A percentile compares a stretch with the other conserved stretches of the same genome.
phyloP scores from a whole-genome alignment of 2,113 vertebrate species.

The Pelusios castaneus region DNA sequence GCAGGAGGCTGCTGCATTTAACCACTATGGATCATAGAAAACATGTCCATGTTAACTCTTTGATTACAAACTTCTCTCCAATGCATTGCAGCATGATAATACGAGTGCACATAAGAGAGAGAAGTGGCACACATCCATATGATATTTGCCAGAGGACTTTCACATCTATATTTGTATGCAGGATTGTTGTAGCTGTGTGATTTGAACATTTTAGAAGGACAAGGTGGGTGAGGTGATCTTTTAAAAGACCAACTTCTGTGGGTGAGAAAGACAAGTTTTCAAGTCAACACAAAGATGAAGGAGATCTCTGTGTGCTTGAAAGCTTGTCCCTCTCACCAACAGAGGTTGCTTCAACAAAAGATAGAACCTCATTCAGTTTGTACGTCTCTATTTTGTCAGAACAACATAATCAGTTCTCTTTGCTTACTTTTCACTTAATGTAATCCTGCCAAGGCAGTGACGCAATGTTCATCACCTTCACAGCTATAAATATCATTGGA shows the following conservation, averaged over 20 bases:
- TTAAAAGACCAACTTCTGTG: neutral
- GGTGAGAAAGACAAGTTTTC: neutral
- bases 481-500: neutral
- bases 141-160: neutral
- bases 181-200: neutral
- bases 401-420: neutral
- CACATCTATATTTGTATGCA: neutral
- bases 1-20: neutral
- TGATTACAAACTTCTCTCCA: neutral
- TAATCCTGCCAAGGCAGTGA: neutral
- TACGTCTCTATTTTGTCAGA: neutral
- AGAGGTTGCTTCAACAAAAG: neutral
- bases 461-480: neutral
- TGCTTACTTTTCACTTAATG: neutral
- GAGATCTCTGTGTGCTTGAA: neutral
- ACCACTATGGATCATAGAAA: neutral
- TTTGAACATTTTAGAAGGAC: neutral
- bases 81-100: neutral
- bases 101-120: neutral
- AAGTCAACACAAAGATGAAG: neutral
- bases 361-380: neutral
- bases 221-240: neutral
- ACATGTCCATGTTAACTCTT: neutral
- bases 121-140: neutral
- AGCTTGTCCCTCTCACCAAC: neutral